Evolutionary conservation across 2,113 vertebrate species (phyloP).

Genomic region (Ginglymostoma cirratum): DNA sequence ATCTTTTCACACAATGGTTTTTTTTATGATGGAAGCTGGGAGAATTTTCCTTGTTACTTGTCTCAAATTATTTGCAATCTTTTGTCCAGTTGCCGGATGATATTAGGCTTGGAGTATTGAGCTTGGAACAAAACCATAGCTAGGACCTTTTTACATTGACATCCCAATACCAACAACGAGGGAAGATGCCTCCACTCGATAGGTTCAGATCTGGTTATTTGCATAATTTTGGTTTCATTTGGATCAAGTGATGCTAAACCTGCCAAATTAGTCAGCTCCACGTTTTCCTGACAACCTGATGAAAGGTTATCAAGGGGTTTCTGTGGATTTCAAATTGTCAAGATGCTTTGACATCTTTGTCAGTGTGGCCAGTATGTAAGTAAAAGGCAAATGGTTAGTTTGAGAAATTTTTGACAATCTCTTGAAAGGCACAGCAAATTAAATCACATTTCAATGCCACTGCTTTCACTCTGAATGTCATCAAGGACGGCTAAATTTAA

Average conservation of each 20-base stretch:
- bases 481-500: not conserved
- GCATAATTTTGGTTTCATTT: conserved; percentile 5
- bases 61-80: not conserved
- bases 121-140: not conserved
- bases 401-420: not conserved
- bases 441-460: not conserved
- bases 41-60: not conserved
- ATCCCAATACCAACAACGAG: not conserved
- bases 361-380: not conserved
- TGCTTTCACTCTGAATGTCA: not conserved
- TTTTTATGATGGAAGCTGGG: not conserved
- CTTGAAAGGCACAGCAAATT: not conserved
- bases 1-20: not conserved
- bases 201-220: not conserved
- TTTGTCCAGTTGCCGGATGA: not conserved
- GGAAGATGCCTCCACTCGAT: not conserved
- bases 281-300: not conserved
- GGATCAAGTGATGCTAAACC: not conserved
- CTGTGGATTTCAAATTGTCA: not conserved
- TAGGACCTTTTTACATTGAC: not conserved
- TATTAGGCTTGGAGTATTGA: not conserved
- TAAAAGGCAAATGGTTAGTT: not conserved
- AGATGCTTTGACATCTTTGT: not conserved
- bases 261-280: not conserved
- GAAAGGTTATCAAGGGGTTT: not conserved